These are phyloP conservation scores for Lochmaea capreae DNA, from an alignment of 2,888 invertebrate genomes.

Conservation along the genomic window DNA sequence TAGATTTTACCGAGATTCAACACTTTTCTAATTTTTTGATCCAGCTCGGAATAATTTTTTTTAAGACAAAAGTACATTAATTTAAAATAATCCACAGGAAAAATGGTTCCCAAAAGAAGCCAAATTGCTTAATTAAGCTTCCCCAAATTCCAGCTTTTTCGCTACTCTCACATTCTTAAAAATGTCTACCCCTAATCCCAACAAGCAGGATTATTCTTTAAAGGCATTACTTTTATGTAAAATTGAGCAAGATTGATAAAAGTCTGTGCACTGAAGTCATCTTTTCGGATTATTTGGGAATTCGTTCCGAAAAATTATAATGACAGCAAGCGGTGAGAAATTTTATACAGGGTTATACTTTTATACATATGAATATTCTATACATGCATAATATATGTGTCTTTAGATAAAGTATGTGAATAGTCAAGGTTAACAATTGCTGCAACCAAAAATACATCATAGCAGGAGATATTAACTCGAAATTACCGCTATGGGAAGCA, in stretches of 20 bases:
- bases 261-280: constrained; percentile 5
- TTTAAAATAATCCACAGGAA: constrained; percentile 6
- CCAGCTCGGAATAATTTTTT: not conserved
- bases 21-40: too few species aligned
- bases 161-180: constrained; percentile 9
- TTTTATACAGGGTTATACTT: not conserved
- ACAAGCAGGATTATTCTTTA: constrained; percentile 16
- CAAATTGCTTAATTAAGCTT: constrained; percentile 18
- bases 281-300: constrained; percentile 15
- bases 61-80: not conserved
- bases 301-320: not conserved
- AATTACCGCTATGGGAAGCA: too few species aligned
- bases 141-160: not conserved
- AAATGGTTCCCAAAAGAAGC: constrained; percentile 6
- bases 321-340: not conserved
- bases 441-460: too few species aligned
- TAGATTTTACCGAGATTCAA: too few species aligned
- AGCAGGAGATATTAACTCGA: too few species aligned
- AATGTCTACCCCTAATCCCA: constrained; percentile 2
- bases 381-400: too few species aligned
- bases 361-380: not conserved
- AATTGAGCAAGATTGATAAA: constrained; percentile 16
- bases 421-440: too few species aligned
- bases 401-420: too few species aligned
- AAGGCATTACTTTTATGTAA: constrained; percentile 7